These are phyloP conservation scores for Quadroppia sp. DNA, from an alignment of 2,888 invertebrate species.

Conservation along the genomic window DNA sequence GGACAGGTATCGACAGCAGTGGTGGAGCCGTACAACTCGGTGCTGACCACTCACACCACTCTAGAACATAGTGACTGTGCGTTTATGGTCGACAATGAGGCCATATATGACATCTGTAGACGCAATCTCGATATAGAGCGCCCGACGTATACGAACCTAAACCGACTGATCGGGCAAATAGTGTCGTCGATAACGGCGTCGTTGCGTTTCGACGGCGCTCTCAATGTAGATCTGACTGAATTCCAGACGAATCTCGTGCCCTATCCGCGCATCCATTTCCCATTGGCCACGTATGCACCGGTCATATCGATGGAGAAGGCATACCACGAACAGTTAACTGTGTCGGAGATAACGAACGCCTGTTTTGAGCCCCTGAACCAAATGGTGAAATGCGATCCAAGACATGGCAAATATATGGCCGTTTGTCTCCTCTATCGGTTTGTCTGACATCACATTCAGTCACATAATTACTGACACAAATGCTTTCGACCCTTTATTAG, in stretches of 20 bases:
- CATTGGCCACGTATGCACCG: slow-evolving; percentile 70
- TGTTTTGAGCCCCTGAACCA: slow-evolving; percentile 77
- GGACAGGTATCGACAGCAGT: slow-evolving; percentile 65
- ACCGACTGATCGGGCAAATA: slow-evolving; percentile 89
- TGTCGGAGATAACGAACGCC: slow-evolving; percentile 87
- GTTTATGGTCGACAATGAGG: slow-evolving; percentile 83
- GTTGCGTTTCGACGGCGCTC: slow-evolving; percentile 64
- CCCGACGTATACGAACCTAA: slow-evolving; percentile 79
- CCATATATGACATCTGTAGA: slow-evolving; percentile 84
- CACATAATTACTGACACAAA: no score
- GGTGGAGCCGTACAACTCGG: slow-evolving; percentile 94
- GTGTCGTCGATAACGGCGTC: slow-evolving; percentile 59
- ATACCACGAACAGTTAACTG: slow-evolving; percentile 85
- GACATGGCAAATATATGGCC: slow-evolving; percentile 52
- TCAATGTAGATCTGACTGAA: slow-evolving; percentile 80
- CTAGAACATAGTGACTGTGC: slow-evolving; percentile 49
- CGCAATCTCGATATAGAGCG: slow-evolving; percentile 75
- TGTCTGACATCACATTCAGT: no score
- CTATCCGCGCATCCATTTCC: slow-evolving; percentile 62
- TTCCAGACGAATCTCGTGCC: slow-evolving; percentile 81
- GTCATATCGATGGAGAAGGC: slow-evolving; percentile 92
- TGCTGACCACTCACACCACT: slow-evolving; percentile 55
- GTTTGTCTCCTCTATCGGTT: slow-evolving; percentile 49
- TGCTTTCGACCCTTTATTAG: no score
- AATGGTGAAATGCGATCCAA: slow-evolving; percentile 56